phyloP scores from a whole-genome alignment of 2,888 invertebrate species.

The Taphrorychus bicolor region DNA sequence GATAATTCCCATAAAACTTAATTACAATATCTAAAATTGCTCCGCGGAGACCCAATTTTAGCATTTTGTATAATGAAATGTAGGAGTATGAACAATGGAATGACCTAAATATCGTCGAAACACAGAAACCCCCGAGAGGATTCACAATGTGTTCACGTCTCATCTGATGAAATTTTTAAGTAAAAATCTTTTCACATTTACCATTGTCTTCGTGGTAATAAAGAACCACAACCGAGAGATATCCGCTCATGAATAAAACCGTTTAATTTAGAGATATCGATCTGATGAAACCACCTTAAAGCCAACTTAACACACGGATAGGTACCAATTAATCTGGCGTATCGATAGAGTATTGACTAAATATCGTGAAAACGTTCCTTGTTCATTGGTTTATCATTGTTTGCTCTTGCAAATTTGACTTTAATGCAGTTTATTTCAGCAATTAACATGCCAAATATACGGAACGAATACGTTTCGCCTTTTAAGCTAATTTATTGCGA shows the following conservation, averaged over 20 bases:
- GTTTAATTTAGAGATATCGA: constrained; percentile 5
- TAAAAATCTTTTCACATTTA: not conserved
- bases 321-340: constrained; percentile 8
- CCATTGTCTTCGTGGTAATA: not conserved
- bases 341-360: constrained; percentile 7
- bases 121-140: constrained; percentile 5
- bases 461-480: constrained; percentile 10
- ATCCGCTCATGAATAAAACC: not conserved
- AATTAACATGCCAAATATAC: not conserved
- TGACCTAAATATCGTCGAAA: constrained; percentile 14
- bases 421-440: not conserved
- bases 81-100: constrained; percentile 10
- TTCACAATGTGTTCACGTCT: not conserved
- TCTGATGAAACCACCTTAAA: constrained; percentile 1
- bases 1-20: constrained; percentile 10
- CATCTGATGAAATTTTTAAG: constrained; percentile 1
- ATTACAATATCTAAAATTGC: constrained; percentile 12
- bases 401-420: not conserved
- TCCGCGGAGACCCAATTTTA: constrained; percentile 8
- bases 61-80: constrained; percentile 10
- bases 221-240: not conserved
- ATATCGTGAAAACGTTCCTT: constrained; percentile 5
- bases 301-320: constrained; percentile 5
- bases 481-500: too few species aligned
- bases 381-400: not conserved